Evolutionary conservation across 2,797 vertebrate genomes (phyloP).

Genomic region (Myotis vivesi): DNA sequence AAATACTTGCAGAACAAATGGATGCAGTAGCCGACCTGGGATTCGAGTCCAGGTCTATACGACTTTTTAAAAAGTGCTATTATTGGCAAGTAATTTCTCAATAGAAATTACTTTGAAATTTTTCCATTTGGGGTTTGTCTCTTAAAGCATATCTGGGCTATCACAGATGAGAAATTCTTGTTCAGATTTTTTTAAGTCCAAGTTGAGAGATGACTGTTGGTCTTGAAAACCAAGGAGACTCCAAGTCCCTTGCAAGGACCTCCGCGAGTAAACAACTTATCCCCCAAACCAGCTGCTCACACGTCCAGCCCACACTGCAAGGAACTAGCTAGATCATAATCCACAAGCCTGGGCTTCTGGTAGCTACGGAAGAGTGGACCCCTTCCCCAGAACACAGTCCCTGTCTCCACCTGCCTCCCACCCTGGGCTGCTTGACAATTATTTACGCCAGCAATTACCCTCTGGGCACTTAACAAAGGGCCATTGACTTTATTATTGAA

Average conservation of each 20-base stretch:
- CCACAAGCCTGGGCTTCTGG: conserved; percentile 71
- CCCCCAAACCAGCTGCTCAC: background rate
- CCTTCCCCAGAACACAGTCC: conserved; percentile 58
- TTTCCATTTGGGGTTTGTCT: background rate
- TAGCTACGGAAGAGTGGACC: conserved; percentile 17
- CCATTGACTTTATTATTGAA: conserved; percentile 68
- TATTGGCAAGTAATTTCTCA: background rate
- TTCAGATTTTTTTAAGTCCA: background rate
- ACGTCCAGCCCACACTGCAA: background rate
- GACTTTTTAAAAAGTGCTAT: background rate
- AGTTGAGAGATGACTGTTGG: background rate
- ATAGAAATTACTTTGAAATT: background rate
- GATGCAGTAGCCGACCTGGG: background rate
- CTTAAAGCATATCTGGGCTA: background rate
- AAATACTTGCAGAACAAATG: background rate
- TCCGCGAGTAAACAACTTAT: background rate
- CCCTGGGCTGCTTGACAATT: conserved; percentile 27
- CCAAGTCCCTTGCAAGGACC: background rate
- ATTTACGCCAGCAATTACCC: conserved; percentile 72
- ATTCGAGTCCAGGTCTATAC: background rate
- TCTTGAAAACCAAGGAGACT: background rate
- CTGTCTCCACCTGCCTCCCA: background rate
- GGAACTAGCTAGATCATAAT: background rate
- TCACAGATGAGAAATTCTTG: background rate
- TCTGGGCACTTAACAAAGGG: conserved; percentile 57